These are phyloP conservation scores for Acropternis orthonyx DNA, from an alignment of 2,797 vertebrate species.

Conservation along the genomic window DNA sequence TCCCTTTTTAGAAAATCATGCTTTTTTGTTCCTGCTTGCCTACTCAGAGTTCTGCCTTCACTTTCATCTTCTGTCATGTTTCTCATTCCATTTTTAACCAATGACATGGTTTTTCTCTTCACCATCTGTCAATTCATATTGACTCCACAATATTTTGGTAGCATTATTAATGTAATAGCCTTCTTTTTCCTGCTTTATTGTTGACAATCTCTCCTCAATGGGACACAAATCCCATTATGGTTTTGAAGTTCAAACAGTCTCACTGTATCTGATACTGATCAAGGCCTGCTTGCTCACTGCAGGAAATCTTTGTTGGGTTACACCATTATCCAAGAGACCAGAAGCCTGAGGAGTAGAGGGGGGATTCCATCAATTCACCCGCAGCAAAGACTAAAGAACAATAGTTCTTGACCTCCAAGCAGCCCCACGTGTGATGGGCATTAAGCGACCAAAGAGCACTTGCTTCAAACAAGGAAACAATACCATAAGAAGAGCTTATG, in stretches of 20 bases:
- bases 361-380: not conserved
- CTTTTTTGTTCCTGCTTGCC: not conserved
- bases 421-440: not conserved
- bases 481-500: not conserved
- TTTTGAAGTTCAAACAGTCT: not conserved
- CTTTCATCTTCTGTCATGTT: not conserved
- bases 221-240: not conserved
- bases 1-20: not conserved
- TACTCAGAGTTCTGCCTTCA: not conserved
- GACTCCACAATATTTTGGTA: constrained; percentile 27
- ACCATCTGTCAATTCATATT: constrained; percentile 42
- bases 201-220: not conserved
- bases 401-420: not conserved
- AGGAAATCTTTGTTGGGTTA: not conserved
- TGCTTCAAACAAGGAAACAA: not conserved
- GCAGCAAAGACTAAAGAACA: not conserved
- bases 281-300: not conserved
- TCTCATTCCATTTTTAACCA: constrained; percentile 49
- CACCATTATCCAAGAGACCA: not conserved
- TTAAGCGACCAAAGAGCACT: not conserved
- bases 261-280: not conserved
- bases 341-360: not conserved
- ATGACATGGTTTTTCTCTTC: not conserved
- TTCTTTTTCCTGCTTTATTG: constrained; percentile 3
- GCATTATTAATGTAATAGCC: not conserved